Base-by-base conservation (phyloP, 2,888 invertebrate species). In the Xestia rhomboidea region DNA sequence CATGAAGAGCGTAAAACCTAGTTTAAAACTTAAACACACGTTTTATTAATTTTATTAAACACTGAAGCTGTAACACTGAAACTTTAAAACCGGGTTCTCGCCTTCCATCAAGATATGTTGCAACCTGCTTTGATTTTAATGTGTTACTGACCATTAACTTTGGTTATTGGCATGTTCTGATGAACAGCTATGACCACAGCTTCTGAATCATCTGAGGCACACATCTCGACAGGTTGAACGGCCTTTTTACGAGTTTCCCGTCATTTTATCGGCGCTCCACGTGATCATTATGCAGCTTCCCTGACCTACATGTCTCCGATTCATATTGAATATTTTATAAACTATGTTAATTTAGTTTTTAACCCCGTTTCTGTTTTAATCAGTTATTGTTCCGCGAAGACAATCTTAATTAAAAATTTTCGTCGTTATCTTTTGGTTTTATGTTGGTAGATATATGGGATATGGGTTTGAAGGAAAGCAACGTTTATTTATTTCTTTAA, bases 211-310 rank as follows among this genome's bases (percentile, higher is more conserved):
- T 41, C 51, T 27, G n/a, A 38, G 38, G 10, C 38, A 27, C 38
- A 70, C 49, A 54, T 54, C 60, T 51, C 68, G 38, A 13, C 51
- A 73, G 73, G 83, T 83, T 86, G 85, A 84, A 79, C 70, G 77
- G 44, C 68, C 69, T 77, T 46, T 83, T 83, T 85, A 83, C 38
- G 83, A 72, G 73, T 51, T 77, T 63, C 63, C 77, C 79, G 72
- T 63, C 76, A 76, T 74, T 84, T 86, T 82, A 86, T 85, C 84
- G 84, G 76, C 63, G 49, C 68, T 85, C 76, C 84, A 68, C 70
- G 76, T 41, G 78, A 83, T 88, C 82, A 89, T 90, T 89, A 90
- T 90, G 89, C 87, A 90, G 77, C 87, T 87, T 85, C 90, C 86
- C 79, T 89, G 90, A 89, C 90, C 90, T 77, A 89, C 74, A 87